Evolutionary conservation across 2,113 vertebrate species (phyloP), one percentile per base, ranked within the genome.

Genomic region (Ondatra zibethicus): DNA sequence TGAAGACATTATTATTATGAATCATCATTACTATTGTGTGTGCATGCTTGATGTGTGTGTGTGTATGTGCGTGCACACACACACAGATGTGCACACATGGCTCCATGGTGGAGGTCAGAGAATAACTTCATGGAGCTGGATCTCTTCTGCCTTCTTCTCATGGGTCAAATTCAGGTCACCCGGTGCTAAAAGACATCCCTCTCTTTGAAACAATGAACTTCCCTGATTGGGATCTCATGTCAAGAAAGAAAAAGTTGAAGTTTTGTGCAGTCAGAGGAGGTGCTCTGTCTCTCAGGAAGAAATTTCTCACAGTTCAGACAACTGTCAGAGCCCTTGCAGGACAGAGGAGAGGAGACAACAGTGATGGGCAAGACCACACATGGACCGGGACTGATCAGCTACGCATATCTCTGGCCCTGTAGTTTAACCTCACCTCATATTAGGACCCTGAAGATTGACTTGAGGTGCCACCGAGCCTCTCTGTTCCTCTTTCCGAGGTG

Each of bases 1-100:
- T 33, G 61, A 31, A 85, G 27, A 14, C 29, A 47, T 21, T 45
- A 27, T 75, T 42, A 42, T 72, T n/a, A n/a, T 33, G 5, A 50
- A 52, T 61, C n/a, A 45, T 45, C 27, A 42, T 85, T 42, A 63
- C 7, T 45, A 63, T 19, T 63, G 27, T 45, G n/a, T 42, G n/a
- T 17, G 14, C 58, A 31, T 29, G 36, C 70, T 39, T 39, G 36
- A 17, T 5, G 29, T 12, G 9, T 65, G 82, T 72, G 68, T n/a
- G 6, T 11, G 8, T 6, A 7, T 72, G 68, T 21, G 3, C 3
- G 2, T 1, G 8, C 6, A 61, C 6, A 13, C 13, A 42, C 4
- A 1, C 25, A 21, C 27, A 16, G 61, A 45, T 27, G 27, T 3
- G 42, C 4, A 11, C 19, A 21, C 8, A 3, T 6, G 39, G 14